phyloP scores from a whole-genome alignment of 2,797 vertebrate genomes.

The Falco columbarius region DNA sequence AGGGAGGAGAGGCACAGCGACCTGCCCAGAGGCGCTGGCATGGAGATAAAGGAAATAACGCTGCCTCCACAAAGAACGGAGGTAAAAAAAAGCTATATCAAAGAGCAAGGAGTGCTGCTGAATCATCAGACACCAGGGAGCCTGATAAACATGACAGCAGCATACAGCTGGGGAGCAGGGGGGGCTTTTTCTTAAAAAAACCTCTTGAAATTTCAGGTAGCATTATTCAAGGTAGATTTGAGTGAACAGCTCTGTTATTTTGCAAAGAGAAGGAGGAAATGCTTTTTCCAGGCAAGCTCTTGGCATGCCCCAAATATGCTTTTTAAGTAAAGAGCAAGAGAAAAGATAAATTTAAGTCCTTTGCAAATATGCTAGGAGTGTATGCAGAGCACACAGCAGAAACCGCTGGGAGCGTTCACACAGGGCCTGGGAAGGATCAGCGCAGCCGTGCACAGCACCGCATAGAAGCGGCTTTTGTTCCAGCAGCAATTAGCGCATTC shows the following conservation, averaged over 20 bases:
- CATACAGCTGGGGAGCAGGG: accelerated
- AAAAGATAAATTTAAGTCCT: background rate
- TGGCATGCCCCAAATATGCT: background rate
- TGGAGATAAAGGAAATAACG: background rate
- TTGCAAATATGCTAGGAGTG: background rate
- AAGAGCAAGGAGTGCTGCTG: background rate
- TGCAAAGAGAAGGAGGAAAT: background rate
- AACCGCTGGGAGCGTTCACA: background rate
- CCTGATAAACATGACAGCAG: background rate
- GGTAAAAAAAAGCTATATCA: background rate
- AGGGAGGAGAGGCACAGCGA: background rate
- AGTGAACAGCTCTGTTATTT: background rate
- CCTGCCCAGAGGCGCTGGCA: accelerated
- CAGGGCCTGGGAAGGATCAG: conserved; percentile 12
- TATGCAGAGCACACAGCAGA: background rate
- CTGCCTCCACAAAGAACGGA: background rate
- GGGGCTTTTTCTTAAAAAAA: background rate
- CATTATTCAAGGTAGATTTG: background rate
- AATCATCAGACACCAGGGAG: background rate
- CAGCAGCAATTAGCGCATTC: conserved; percentile 69
- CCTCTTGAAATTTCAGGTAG: background rate
- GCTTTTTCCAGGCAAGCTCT: background rate
- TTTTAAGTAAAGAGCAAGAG: background rate
- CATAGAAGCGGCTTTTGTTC: conserved; percentile 72
- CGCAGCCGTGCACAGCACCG: background rate